phyloP scores from a whole-genome alignment of 2,888 invertebrate species.

The Odontocolon sp. region DNA sequence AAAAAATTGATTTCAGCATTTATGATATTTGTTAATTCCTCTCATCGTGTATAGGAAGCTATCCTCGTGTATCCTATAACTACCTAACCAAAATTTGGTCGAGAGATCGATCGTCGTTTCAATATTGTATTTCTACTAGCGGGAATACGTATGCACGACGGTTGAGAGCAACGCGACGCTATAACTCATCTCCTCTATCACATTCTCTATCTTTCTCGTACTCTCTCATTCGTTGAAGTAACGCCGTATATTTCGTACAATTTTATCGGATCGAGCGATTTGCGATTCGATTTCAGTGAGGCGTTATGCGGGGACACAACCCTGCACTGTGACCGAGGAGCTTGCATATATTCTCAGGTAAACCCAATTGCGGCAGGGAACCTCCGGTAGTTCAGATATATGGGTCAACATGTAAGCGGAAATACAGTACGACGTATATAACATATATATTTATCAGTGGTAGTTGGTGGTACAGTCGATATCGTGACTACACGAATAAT shows the following conservation, averaged over 20 bases:
- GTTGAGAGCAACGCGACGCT: background rate
- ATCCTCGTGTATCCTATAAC: background rate
- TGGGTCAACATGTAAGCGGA: conserved; percentile 25
- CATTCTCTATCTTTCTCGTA: background rate
- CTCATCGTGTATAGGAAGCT: background rate
- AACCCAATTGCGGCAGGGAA: conserved; percentile 43
- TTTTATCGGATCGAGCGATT: conserved; percentile 51
- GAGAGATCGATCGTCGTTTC: background rate
- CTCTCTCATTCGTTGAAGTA: background rate
- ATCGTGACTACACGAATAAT: too few relatives aligned
- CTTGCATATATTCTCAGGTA: conserved; percentile 48
- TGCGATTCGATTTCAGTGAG: conserved; percentile 46
- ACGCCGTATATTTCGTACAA: conserved; percentile 31
- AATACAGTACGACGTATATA: background rate
- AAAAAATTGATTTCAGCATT: too few relatives aligned
- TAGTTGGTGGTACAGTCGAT: background rate
- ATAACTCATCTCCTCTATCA: conserved; percentile 4
- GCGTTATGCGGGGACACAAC: conserved; percentile 30
- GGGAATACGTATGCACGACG: background rate
- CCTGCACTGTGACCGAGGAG: conserved; percentile 32
- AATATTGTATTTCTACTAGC: background rate
- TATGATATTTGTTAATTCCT: too few relatives aligned
- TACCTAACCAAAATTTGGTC: background rate
- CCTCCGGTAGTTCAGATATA: conserved; percentile 22
- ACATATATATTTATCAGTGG: background rate